Percentiles rank a stretch among this genome's conserved stretches.
Evolutionary conservation across 2,113 vertebrate species (phyloP).

Genomic region (Ia io): DNA sequence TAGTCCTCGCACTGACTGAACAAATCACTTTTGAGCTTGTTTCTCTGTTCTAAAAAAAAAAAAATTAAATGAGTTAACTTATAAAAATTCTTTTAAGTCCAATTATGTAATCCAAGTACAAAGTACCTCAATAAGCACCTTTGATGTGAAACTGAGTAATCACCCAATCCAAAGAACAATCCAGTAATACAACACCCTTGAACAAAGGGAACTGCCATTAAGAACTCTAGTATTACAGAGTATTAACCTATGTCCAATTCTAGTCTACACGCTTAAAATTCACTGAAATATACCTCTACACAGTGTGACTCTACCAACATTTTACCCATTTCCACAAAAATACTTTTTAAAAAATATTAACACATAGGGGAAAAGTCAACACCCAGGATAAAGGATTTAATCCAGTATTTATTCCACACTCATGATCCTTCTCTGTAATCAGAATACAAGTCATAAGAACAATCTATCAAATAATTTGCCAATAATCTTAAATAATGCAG

Average conservation of each 20-base stretch:
- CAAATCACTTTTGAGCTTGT: neutral
- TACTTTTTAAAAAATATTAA: slow-evolving; percentile 27
- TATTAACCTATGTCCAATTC: neutral
- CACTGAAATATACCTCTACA: neutral
- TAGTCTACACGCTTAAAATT: neutral
- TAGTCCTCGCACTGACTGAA: neutral
- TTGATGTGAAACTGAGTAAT: neutral
- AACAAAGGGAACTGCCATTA: neutral
- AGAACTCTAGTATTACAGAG: neutral
- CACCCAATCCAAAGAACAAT: neutral
- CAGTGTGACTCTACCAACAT: neutral
- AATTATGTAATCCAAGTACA: neutral
- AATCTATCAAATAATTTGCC: slow-evolving; percentile 83
- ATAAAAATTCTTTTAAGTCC: neutral
- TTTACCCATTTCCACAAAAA: slow-evolving; percentile 44
- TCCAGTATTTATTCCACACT: slow-evolving; percentile 87
- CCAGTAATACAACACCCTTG: neutral
- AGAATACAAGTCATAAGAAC: slow-evolving; percentile 84
- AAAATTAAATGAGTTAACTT: neutral
- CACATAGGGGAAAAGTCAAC: slow-evolving; percentile 80
- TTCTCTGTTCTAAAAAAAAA: slow-evolving; percentile 6
- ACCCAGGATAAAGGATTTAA: slow-evolving; percentile 84
- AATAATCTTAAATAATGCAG: slow-evolving; percentile 80
- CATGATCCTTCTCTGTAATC: slow-evolving; percentile 83
- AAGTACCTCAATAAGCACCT: slow-evolving; percentile 22